phyloP scores from a whole-genome alignment of 1,140 invertebrate genomes.

The Daktulosphaira vitifoliae region DNA sequence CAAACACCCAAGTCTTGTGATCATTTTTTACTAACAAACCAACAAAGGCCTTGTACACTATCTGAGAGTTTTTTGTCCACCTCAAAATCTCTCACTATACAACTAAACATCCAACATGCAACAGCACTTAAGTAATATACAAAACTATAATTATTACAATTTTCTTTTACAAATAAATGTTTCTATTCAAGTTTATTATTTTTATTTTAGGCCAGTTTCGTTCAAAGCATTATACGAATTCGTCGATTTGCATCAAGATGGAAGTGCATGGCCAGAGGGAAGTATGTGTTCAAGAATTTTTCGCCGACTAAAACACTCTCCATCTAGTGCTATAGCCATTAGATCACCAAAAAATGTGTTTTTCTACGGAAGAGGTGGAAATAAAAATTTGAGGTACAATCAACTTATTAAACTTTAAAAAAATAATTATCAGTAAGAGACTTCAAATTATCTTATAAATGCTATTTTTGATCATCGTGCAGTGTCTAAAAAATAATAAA shows the following conservation, averaged over 20 bases:
- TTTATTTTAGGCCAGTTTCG: constrained; percentile 58
- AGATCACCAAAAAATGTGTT: constrained; percentile 71
- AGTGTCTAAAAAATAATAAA: background rate
- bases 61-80: constrained; percentile 75
- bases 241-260: constrained; percentile 75
- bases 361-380: constrained; percentile 72
- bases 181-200: background rate
- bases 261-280: constrained; percentile 61
- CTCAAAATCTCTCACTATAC: constrained; percentile 67
- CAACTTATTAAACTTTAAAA: background rate
- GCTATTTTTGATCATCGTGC: background rate
- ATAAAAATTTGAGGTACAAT: constrained; percentile 62
- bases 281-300: constrained; percentile 60
- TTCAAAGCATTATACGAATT: constrained; percentile 84
- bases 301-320: constrained; percentile 48
- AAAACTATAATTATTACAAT: too few species aligned
- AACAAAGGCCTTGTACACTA: constrained; percentile 60
- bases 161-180: background rate
- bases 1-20: constrained; percentile 67
- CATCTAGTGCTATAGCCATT: constrained; percentile 47
- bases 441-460: background rate
- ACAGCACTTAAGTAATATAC: constrained; percentile 61
- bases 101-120: constrained; percentile 68
- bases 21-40: constrained; percentile 55
- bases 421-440: background rate